Base-by-base conservation (phyloP, 2,113 vertebrate genomes). In the Dermatemys mawii region DNA sequence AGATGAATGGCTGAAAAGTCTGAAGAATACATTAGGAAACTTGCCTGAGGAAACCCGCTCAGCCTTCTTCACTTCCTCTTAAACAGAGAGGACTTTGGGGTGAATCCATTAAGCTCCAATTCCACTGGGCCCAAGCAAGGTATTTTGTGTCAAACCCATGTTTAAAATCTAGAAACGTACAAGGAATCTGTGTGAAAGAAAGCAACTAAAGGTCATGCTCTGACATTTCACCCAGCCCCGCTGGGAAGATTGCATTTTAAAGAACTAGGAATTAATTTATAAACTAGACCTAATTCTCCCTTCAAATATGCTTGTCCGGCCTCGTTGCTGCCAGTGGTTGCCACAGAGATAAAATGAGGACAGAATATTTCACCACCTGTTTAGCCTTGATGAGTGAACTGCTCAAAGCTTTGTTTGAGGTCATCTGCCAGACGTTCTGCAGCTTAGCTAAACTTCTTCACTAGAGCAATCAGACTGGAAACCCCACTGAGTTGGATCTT, bases 251-350 rank as follows among this genome's bases (percentile, higher is more conserved):
- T 82, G 53, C 70, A 93, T 82, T 53, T 83, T 60, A 49, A 95
- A 96, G 93, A 81, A 24, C n/a, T 83, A 94, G 94, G 87, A 89
- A 89, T 81, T 81, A 90, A 94, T 94, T 96, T 88, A 96, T 95
- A 93, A 94, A 3, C 26, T 87, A 75, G 92, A 93, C 78, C 80
- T 26, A 83, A 93, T 92, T 96, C 91, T 51, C 87, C 24, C 32
- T 76, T 95, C 88, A 91, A 88, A 94, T 87, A 78, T 29, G 24
- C 16, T 54, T 90, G 79, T 57, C 91, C 91, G 70, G 79, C 93
- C 35, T 29, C 46, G 5, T 51, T 90, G 50, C 70, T 93, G 91
- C 93, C 95, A 91, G 89, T 79, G 91, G 81, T 46, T 94, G 92
- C 94, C 90, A 87, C 94, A 81, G 89, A 93, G 96, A 86, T 0